phyloP scores from a whole-genome alignment of 2,888 invertebrate genomes.

The Melinaea marsaeus region DNA sequence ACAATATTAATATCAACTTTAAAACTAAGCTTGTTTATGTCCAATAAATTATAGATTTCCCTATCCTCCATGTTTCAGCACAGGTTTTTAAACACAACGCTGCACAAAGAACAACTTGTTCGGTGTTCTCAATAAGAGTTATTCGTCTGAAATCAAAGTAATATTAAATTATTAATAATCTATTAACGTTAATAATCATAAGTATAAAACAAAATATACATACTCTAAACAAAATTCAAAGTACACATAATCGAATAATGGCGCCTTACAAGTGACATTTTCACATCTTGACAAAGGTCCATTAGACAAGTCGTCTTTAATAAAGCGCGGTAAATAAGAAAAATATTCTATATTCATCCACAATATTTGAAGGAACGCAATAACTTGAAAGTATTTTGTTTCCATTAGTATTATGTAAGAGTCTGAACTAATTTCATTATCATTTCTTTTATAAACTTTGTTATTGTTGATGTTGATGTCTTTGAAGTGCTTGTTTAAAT shows the following conservation, averaged over 20 bases:
- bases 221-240: constrained; percentile 68
- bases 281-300: constrained; percentile 70
- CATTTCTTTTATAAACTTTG: constrained; percentile 34
- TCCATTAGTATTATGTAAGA: constrained; percentile 16
- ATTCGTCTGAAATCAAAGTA: constrained; percentile 54
- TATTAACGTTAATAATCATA: background rate
- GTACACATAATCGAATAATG: constrained; percentile 61
- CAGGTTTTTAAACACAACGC: constrained; percentile 64
- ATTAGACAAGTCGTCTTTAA: constrained; percentile 54
- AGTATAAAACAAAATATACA: constrained; percentile 34
- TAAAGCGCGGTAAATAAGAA: constrained; percentile 52
- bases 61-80: constrained; percentile 55
- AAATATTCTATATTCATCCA: constrained; percentile 52
- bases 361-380: constrained; percentile 50
- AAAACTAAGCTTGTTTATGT: too few relatives aligned
- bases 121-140: constrained; percentile 58
- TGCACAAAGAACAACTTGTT: constrained; percentile 61
- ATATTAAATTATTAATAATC: constrained; percentile 1
- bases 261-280: constrained; percentile 56
- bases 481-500: constrained; percentile 46
- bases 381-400: constrained; percentile 29
- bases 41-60: too few relatives aligned
- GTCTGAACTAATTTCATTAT: constrained; percentile 20
- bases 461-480: constrained; percentile 42
- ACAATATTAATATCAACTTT: too few relatives aligned